Evolutionary conservation across 2,888 invertebrate genomes (phyloP).

Genomic region (Xanthostigma xanthostigma): DNA sequence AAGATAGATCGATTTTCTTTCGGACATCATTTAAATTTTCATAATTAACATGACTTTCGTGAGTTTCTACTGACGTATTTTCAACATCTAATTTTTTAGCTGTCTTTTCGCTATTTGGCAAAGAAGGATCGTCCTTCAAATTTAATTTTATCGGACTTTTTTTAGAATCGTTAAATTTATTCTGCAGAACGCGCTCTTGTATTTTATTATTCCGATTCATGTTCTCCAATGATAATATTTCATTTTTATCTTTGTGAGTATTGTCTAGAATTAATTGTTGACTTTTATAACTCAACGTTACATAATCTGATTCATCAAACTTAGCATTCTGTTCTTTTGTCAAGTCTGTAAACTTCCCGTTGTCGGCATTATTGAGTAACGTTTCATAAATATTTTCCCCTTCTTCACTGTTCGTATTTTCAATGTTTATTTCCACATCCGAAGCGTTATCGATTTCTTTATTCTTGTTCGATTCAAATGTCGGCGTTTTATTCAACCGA

Average conservation of each 20-base stretch:
- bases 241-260: no score
- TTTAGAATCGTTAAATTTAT: background rate
- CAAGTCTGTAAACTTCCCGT: background rate
- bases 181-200: background rate
- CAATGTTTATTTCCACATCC: constrained; percentile 1
- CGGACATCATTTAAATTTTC: background rate
- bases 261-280: background rate
- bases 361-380: constrained; percentile 1
- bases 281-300: background rate
- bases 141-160: background rate
- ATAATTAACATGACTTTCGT: background rate
- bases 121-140: constrained; percentile 2
- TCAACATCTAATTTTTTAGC: no score
- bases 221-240: no score
- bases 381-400: constrained; percentile 8
- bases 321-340: constrained; percentile 2
- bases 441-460: constrained; percentile 7
- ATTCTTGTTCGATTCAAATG: constrained; percentile 4
- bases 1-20: background rate
- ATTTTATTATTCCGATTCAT: background rate
- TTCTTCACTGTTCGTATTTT: constrained; percentile 10
- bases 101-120: background rate
- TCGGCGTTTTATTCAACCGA: constrained; percentile 23
- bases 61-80: background rate
- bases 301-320: background rate